Evolutionary conservation across 2,888 invertebrate species (phyloP).

Genomic region (Podotricha telesiphe): DNA sequence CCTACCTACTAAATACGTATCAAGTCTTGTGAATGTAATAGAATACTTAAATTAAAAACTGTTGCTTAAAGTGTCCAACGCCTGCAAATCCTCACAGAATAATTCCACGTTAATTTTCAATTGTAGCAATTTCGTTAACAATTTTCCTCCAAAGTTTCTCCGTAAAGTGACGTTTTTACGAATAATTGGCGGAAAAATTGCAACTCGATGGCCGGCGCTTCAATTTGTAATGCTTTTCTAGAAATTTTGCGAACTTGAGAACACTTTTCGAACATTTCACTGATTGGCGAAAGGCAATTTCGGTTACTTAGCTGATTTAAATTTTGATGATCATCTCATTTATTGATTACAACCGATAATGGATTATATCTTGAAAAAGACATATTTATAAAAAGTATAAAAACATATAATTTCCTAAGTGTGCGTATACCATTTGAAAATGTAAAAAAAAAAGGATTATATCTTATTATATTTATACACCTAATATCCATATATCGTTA

Average conservation of each 20-base stretch:
- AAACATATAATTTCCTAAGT: too few relatives aligned
- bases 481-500: too few relatives aligned
- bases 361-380: too few relatives aligned
- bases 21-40: too few relatives aligned
- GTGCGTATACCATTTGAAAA: too few relatives aligned
- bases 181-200: slow-evolving; percentile 22
- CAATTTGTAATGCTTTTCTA: slow-evolving; percentile 14
- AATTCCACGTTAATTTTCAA: slow-evolving; percentile 8
- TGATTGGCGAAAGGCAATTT: slow-evolving; percentile 15
- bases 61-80: neutral
- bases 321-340: neutral
- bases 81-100: neutral
- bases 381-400: too few relatives aligned
- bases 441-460: too few relatives aligned
- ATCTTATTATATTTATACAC: too few relatives aligned
- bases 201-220: slow-evolving; percentile 6
- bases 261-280: slow-evolving; percentile 1
- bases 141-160: slow-evolving; percentile 11
- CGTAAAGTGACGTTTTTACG: slow-evolving; percentile 18
- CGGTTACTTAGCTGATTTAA: neutral
- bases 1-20: too few relatives aligned
- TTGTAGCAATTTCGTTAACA: slow-evolving; percentile 16
- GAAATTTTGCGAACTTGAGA: slow-evolving; percentile 21
- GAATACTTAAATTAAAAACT: neutral
- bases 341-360: neutral